Conservation (phyloP, 2,797 vertebrate genomes). For the Enteromius mattozi region DNA sequence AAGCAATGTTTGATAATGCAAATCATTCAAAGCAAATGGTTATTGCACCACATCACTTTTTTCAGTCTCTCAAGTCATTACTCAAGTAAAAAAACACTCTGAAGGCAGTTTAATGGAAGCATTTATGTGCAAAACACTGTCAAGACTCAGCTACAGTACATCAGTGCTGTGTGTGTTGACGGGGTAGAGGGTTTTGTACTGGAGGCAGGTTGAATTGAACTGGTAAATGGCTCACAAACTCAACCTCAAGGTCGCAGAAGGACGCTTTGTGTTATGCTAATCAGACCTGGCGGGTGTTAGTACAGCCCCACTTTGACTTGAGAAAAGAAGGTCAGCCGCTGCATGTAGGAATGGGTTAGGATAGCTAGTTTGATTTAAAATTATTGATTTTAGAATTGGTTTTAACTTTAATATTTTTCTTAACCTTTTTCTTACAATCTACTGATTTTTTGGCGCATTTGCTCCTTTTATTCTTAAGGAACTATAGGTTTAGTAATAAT, state of each 20-base stretch:
- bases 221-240: neutral
- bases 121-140: neutral
- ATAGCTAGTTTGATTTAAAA: neutral
- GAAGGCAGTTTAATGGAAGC: slow-evolving; percentile 5
- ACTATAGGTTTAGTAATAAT: neutral
- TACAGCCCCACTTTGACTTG: neutral
- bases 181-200: neutral
- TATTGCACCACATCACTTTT: neutral
- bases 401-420: neutral
- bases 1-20: slow-evolving; percentile 15
- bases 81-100: neutral
- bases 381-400: neutral
- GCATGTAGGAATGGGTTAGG: neutral
- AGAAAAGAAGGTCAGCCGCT: neutral
- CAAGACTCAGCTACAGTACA: neutral
- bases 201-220: neutral
- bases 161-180: neutral
- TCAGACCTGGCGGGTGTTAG: neutral
- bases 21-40: neutral
- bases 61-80: neutral
- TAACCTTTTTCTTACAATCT: neutral
- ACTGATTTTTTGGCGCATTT: neutral
- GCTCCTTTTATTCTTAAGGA: neutral
- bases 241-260: slow-evolving; percentile 23
- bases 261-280: slow-evolving; percentile 7